Evolutionary conservation across 1,140 invertebrate genomes (phyloP).

Genomic region (Lamellibrachia luymesi): DNA sequence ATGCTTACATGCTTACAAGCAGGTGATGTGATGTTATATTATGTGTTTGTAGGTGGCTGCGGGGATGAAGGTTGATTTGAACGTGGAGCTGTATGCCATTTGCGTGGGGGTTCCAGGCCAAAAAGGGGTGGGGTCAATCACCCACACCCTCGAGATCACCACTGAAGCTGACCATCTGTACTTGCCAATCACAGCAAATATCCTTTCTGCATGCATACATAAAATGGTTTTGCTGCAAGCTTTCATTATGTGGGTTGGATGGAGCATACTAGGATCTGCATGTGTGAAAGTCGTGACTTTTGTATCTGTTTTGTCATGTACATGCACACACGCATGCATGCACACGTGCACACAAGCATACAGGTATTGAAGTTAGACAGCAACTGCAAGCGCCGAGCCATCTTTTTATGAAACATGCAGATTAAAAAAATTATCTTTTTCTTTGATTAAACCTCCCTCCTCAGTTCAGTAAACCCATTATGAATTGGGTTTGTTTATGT

Average conservation of each 20-base stretch:
- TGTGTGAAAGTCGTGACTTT: too few relatives aligned
- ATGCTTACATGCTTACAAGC: neutral
- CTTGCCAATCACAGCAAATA: slow-evolving; percentile 54
- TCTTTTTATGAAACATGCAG: too few relatives aligned
- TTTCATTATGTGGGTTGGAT: neutral
- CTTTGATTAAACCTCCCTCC: too few relatives aligned
- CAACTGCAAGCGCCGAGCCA: too few relatives aligned
- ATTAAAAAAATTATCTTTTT: too few relatives aligned
- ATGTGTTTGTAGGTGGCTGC: slow-evolving; percentile 47
- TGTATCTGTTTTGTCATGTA: too few relatives aligned
- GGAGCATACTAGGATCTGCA: too few relatives aligned
- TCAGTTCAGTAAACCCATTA: too few relatives aligned
- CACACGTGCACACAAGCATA: too few relatives aligned
- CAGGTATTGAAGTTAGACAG: too few relatives aligned
- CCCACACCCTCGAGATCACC: slow-evolving; percentile 51
- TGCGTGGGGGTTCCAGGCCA: slow-evolving; percentile 50
- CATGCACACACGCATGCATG: neutral
- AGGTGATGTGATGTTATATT: neutral
- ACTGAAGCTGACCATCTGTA: slow-evolving; percentile 53
- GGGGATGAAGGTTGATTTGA: slow-evolving; percentile 51
- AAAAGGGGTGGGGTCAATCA: slow-evolving; percentile 42
- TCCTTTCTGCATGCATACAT: slow-evolving; percentile 34
- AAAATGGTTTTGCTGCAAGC: neutral
- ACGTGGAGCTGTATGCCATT: slow-evolving; percentile 54
- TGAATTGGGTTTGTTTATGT: too few relatives aligned